These are phyloP conservation scores for Microctenopoma lineatum DNA, from an alignment of 2,797 vertebrate species.

Conservation along the genomic window DNA sequence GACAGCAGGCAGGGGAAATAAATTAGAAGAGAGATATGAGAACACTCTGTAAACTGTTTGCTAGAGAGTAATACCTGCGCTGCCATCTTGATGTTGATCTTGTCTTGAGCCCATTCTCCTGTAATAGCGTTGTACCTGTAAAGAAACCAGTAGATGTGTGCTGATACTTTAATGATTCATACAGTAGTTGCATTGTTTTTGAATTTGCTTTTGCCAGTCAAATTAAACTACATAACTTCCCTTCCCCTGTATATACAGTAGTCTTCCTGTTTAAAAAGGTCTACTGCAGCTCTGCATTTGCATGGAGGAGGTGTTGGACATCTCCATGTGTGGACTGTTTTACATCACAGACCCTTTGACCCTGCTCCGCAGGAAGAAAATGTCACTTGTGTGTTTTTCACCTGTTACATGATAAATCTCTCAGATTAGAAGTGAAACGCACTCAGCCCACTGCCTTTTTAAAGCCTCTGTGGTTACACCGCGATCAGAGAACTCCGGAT, in stretches of 20 bases:
- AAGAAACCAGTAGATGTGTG: constrained; percentile 16
- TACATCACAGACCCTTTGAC: background rate
- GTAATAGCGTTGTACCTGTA: constrained; percentile 94
- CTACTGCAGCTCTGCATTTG: background rate
- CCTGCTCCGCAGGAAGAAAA: background rate
- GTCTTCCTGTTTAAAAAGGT: background rate
- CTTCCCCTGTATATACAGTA: background rate
- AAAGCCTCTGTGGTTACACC: background rate
- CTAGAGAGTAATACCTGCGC: constrained; percentile 83
- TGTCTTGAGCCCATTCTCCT: constrained; percentile 91
- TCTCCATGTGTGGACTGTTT: constrained; percentile 4
- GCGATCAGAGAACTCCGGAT: background rate
- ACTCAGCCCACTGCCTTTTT: background rate
- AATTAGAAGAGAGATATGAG: background rate
- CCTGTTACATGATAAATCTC: constrained; percentile 35
- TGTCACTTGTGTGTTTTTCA: constrained; percentile 12
- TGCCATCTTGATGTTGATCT: constrained; percentile 95
- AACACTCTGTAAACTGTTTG: background rate
- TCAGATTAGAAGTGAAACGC: background rate
- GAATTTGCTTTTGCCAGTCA: background rate
- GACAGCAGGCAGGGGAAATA: constrained; percentile 32
- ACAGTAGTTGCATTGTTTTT: background rate
- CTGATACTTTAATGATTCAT: background rate
- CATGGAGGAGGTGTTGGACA: background rate
- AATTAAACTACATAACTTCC: background rate